Evolutionary conservation across 1,140 invertebrate genomes (phyloP).

Genomic region (Aporrectodea caliginosa): DNA sequence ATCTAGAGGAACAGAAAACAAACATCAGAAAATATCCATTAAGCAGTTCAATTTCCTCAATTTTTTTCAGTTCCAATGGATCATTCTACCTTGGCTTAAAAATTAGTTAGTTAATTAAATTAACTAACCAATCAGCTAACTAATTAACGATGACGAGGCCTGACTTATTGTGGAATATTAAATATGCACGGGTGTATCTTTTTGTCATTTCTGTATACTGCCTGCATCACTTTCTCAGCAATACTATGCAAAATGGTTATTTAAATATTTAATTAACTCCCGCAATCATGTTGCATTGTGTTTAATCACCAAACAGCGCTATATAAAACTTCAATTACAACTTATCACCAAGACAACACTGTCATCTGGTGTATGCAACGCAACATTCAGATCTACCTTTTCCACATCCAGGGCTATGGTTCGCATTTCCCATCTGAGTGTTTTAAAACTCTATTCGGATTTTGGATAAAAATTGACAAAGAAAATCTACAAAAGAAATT

Average conservation of each 20-base stretch:
- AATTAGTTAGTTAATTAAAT: background rate
- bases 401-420: background rate
- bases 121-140: background rate
- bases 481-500: too few species aligned
- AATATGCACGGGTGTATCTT: background rate
- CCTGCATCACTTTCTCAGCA: background rate
- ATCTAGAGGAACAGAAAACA: background rate
- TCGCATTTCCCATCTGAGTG: slow-evolving; percentile 1
- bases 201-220: background rate
- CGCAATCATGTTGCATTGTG: too few species aligned
- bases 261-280: too few species aligned
- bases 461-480: too few species aligned
- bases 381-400: background rate
- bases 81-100: background rate
- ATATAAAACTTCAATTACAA: background rate
- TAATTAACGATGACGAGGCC: background rate
- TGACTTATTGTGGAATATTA: background rate
- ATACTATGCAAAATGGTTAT: background rate
- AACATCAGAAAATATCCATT: background rate
- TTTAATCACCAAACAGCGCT: background rate
- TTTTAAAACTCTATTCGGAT: too few species aligned
- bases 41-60: background rate
- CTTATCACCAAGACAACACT: too few species aligned
- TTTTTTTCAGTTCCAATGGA: background rate
- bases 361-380: too few species aligned